Evolutionary conservation across 2,113 vertebrate genomes (phyloP), one percentile per base, ranked within the genome.

Genomic region (Amblyornis subalaris): DNA sequence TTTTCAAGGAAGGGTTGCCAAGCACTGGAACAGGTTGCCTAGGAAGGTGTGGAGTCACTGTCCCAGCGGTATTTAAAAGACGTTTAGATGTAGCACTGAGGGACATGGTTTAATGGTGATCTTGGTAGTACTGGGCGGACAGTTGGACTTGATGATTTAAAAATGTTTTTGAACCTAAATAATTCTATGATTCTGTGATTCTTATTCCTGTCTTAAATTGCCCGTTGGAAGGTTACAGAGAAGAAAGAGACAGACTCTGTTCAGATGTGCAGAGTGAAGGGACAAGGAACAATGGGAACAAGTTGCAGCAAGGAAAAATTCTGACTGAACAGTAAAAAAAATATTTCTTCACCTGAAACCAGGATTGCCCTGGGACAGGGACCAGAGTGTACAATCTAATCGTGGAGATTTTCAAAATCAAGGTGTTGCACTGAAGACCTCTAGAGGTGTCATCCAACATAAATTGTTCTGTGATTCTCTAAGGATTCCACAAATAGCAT

Each of bases 61-160:
- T 38, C 28, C 23, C 50, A 18, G 15, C 50, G 31, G 9, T 50
- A 12, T 36, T 71, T 66, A 50, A 60, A 36, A 61, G 18, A 45
- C 1, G 0, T n/a, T 25, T 35, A 50, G 8, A 40, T 6, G 5
- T n/a, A 31, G 15, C 9, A 7, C 7, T 13, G 22, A 44, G 7
- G 15, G 6, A 35, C 5, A 8, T 25, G 40, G 9, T n/a, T 57
- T 57, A 26, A 31, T 44, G 29, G 31, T 35, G 24, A 26, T 53
- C 13, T 58, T 58, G 10, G 45, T 14, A 29, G 29, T 58, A 18
- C 2, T 40, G 29, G 18, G 5, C 53, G 15, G 28, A 10, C 3
- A 3, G 19, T 5, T 65, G 25, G 33, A 54, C 33, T 50, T 1
- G 3, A 64, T 44, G 33, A 51, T 58, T 50, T 67, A 0, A 18